These are phyloP conservation scores for Glossosoma conforme DNA, from an alignment of 1,140 invertebrate genomes.

Conservation along the genomic window DNA sequence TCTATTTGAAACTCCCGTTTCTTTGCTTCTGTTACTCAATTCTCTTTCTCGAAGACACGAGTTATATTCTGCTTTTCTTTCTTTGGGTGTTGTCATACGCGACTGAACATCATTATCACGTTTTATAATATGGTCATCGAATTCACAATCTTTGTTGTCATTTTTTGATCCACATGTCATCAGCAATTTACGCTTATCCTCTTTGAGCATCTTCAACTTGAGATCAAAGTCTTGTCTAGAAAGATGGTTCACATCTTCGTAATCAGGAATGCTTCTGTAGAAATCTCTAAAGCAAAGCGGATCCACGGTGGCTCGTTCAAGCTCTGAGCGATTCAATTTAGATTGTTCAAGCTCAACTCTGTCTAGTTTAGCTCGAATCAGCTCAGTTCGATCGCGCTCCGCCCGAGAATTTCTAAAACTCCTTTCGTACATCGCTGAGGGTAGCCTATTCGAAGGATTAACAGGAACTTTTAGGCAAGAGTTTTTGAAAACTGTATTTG, in stretches of 20 bases:
- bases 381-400: conserved; percentile 2
- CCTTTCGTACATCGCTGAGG: conserved; percentile 59
- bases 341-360: conserved; percentile 31
- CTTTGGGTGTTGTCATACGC: conserved; percentile 1
- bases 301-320: conserved; percentile 35
- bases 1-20: conserved; percentile 6
- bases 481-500: conserved; percentile 52
- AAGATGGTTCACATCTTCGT: conserved; percentile 62
- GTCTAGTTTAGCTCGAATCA: conserved; percentile 10
- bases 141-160: not conserved
- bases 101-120: not conserved
- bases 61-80: conserved; percentile 18
- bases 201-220: conserved; percentile 57
- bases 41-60: conserved; percentile 2
- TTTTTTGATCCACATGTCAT: conserved; percentile 11
- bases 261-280: conserved; percentile 64
- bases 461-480: conserved; percentile 61
- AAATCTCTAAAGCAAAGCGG: conserved; percentile 59
- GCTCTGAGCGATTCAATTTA: conserved; percentile 36
- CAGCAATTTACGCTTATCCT: conserved; percentile 55
- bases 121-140: not conserved
- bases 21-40: not conserved
- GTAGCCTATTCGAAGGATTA: conserved; percentile 59
- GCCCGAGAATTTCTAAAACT: conserved; percentile 35
- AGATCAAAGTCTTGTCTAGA: conserved; percentile 63